Evolutionary conservation across 2,113 vertebrate species (phyloP).

Genomic region (Narcine bancroftii): DNA sequence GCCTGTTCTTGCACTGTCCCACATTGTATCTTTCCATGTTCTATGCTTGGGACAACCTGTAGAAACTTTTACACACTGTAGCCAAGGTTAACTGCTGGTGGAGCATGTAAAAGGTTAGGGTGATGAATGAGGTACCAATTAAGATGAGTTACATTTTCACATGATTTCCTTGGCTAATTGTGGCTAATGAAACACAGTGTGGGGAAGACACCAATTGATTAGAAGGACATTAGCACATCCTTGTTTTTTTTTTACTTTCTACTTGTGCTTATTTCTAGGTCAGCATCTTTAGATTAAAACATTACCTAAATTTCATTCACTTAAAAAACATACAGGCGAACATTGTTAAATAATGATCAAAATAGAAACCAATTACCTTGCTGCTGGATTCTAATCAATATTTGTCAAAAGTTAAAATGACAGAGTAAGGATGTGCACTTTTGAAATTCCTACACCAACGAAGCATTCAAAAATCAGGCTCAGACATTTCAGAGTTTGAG

Average conservation of each 20-base stretch:
- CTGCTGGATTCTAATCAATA: neutral
- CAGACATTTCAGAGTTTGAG: neutral
- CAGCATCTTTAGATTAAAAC: neutral
- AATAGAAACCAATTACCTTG: neutral
- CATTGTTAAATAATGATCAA: neutral
- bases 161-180: neutral
- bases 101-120: too few species aligned
- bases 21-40: too few species aligned
- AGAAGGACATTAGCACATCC: neutral
- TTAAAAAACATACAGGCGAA: neutral
- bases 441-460: neutral
- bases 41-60: too few species aligned
- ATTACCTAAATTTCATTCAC: too few species aligned
- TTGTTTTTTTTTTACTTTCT: neutral
- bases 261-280: neutral
- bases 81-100: too few species aligned
- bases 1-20: too few species aligned
- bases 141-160: neutral
- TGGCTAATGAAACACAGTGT: neutral
- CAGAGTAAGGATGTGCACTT: neutral
- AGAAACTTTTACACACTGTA: too few species aligned
- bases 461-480: neutral
- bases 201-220: neutral
- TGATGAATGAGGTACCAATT: too few species aligned
- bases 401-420: neutral